A percentile compares a stretch with the other conserved stretches of the same genome.
Evolutionary conservation across 2,888 invertebrate genomes (phyloP).

Genomic region (Xestobium rufovillosum): DNA sequence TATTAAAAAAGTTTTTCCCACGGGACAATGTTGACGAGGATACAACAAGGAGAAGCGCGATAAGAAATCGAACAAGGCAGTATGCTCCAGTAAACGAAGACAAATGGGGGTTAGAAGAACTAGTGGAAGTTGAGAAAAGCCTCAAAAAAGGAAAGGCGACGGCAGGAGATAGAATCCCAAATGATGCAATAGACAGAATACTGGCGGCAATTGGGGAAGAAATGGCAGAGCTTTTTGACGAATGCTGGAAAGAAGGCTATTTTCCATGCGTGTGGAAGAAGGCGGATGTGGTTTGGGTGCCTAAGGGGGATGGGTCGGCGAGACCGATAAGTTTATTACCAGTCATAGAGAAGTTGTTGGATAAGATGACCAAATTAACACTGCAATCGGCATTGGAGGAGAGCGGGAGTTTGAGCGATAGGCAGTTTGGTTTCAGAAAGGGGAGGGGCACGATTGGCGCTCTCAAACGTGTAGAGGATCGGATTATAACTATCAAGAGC

Average conservation of each 20-base stretch:
- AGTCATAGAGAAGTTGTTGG: constrained; percentile 7
- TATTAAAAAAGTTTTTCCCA: constrained; percentile 3
- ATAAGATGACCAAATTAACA: constrained; percentile 5
- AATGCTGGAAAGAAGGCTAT: no score
- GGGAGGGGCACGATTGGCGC: constrained; percentile 6
- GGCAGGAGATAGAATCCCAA: constrained; percentile 5
- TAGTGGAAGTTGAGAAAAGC: not conserved
- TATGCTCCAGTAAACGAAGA: not conserved
- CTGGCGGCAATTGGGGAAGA: constrained; percentile 1
- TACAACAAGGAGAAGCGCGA: not conserved
- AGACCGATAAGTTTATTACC: constrained; percentile 8
- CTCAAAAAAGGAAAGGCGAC: constrained; percentile 7
- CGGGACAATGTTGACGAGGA: no score
- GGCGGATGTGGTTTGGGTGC: constrained; percentile 7
- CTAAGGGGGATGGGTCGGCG: constrained; percentile 2
- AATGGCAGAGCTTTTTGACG: not conserved
- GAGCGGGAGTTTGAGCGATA: not conserved
- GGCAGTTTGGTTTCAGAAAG: constrained; percentile 10
- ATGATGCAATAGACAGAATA: constrained; percentile 6
- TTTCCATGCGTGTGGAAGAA: constrained; percentile 10
- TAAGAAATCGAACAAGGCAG: not conserved
- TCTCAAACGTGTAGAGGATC: no score
- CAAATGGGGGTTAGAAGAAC: constrained; percentile 2
- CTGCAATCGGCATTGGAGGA: constrained; percentile 5
- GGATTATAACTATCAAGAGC: no score